phyloP scores from a whole-genome alignment of 2,113 vertebrate species.

The Eubucco bourcierii region DNA sequence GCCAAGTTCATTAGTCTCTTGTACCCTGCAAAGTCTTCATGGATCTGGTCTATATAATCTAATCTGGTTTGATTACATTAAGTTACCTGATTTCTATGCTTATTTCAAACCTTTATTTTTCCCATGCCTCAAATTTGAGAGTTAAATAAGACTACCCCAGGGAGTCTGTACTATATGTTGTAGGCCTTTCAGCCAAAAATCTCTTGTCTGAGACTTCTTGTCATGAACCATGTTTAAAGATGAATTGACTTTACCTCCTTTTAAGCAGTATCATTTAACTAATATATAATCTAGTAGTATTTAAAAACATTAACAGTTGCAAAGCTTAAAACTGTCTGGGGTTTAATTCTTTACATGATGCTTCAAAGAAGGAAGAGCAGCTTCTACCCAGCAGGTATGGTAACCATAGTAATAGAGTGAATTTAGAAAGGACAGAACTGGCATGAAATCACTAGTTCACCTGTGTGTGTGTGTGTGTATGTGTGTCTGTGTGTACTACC shows the following conservation, averaged over 20 bases:
- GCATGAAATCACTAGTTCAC: neutral
- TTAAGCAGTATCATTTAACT: neutral
- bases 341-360: neutral
- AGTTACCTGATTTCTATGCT: neutral
- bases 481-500: neutral
- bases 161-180: neutral
- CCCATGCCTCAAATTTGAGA: neutral
- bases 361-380: neutral
- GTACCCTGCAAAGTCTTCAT: neutral
- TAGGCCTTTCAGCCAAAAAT: neutral
- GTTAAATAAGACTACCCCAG: neutral
- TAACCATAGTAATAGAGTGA: neutral
- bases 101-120: slow-evolving; percentile 3
- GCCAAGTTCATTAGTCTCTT: neutral
- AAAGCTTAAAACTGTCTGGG: neutral
- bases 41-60: neutral
- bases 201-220: neutral
- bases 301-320: neutral
- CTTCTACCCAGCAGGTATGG: neutral
- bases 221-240: neutral
- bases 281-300: neutral
- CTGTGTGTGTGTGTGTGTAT: neutral
- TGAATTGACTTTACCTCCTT: neutral
- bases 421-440: neutral
- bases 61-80: neutral